A percentile compares a stretch with the other conserved stretches of the same genome.
phyloP scores from a whole-genome alignment of 2,113 vertebrate genomes.

The Hemiscyllium ocellatum region DNA sequence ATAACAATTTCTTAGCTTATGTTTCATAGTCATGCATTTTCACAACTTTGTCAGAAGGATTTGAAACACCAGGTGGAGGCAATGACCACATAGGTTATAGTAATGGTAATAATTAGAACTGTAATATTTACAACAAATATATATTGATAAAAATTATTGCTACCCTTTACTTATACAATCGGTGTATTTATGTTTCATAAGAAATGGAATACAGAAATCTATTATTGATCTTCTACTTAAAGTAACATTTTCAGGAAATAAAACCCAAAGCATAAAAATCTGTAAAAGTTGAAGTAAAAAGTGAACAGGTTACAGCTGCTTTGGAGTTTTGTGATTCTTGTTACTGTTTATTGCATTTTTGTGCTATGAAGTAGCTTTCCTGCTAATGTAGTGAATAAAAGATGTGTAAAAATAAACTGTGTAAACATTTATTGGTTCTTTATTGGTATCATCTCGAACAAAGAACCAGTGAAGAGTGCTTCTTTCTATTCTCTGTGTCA shows the following conservation, averaged over 20 bases:
- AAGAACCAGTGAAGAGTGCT: constrained; percentile 30
- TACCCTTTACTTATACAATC: neutral
- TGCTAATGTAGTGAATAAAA: constrained; percentile 22
- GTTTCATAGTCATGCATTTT: neutral
- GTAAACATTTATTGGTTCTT: constrained; percentile 36
- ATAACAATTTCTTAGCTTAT: neutral
- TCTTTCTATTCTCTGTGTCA: neutral
- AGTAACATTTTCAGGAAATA: neutral
- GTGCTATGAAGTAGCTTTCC: constrained; percentile 9
- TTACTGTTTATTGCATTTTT: constrained; percentile 33
- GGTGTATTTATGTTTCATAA: neutral
- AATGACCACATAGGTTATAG: neutral
- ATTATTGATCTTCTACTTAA: neutral
- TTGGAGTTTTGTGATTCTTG: neutral
- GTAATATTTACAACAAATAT: neutral
- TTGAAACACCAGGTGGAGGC: neutral
- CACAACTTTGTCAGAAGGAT: neutral
- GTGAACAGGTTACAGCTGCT: neutral
- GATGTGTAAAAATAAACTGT: constrained; percentile 20
- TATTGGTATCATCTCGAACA: constrained; percentile 12
- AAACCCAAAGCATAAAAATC: constrained; percentile 21
- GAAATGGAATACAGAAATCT: constrained; percentile 20
- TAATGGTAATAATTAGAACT: neutral
- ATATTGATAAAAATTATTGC: constrained; percentile 30
- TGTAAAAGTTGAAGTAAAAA: neutral